phyloP scores from a whole-genome alignment of 2,888 invertebrate species.

The Chloroclysta siterata region DNA sequence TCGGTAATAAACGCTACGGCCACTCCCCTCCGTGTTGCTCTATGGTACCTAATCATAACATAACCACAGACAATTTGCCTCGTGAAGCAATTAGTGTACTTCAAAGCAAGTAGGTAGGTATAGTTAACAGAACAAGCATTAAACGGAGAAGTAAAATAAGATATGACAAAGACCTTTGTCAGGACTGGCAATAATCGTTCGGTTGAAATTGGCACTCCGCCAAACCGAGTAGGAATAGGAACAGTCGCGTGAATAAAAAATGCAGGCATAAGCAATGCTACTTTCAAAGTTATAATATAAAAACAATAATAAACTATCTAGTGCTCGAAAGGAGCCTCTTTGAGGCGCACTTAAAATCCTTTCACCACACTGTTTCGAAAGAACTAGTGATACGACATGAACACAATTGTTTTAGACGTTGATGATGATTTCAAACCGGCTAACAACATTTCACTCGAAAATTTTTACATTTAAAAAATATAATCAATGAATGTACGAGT shows the following conservation, averaged over 20 bases:
- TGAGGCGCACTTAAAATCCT: no score
- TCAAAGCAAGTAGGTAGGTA: neutral
- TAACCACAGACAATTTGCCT: conserved; percentile 1
- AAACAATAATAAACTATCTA: no score
- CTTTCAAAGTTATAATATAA: conserved; percentile 13
- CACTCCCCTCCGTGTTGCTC: no score
- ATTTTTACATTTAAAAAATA: no score
- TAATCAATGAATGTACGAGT: no score
- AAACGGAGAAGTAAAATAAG: conserved; percentile 18
- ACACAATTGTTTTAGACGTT: no score
- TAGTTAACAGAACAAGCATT: conserved; percentile 50
- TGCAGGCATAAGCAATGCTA: conserved; percentile 8
- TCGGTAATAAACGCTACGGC: no score
- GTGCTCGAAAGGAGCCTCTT: no score
- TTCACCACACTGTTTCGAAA: no score
- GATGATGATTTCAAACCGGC: no score
- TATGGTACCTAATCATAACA: neutral
- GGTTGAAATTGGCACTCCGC: conserved; percentile 11
- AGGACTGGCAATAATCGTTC: conserved; percentile 17
- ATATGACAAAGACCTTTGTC: conserved; percentile 24
- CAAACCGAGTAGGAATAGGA: neutral
- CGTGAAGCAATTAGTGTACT: neutral
- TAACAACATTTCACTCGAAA: no score
- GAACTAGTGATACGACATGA: no score
- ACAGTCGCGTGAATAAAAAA: conserved; percentile 11